phyloP scores from a whole-genome alignment of 2,888 invertebrate genomes.

The Serrognathus titanus region DNA sequence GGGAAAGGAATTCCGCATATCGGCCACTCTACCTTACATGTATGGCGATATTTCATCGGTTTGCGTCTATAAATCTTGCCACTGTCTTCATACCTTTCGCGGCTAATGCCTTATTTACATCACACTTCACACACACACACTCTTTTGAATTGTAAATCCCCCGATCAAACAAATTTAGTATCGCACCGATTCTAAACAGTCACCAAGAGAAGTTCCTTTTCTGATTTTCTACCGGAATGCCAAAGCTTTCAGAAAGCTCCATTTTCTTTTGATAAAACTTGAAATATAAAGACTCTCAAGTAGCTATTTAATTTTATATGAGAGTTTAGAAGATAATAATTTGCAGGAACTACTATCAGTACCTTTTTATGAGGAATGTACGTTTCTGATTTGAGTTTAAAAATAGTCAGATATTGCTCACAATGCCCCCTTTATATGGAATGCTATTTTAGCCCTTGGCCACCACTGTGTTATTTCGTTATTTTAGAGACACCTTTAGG shows the following conservation, averaged over 20 bases:
- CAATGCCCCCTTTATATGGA: no score
- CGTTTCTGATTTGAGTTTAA: no score
- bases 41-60: constrained; percentile 10
- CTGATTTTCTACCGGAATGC: background rate
- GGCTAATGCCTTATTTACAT: constrained; percentile 17
- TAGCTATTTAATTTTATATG: no score
- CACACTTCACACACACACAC: constrained; percentile 10
- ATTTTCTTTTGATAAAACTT: no score
- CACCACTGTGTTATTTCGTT: no score
- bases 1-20: constrained; percentile 10
- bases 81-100: constrained; percentile 11
- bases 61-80: constrained; percentile 8
- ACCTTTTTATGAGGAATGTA: no score
- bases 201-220: background rate
- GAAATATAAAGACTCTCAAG: no score
- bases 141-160: constrained; percentile 14
- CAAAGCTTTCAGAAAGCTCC: background rate
- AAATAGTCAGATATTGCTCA: no score
- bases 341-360: no score
- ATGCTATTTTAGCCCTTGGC: no score
- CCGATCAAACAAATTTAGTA: background rate
- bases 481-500: no score
- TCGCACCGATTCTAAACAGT: background rate
- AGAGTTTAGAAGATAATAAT: no score
- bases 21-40: constrained; percentile 11